A percentile compares a stretch with the other conserved stretches of the same genome.
These are phyloP conservation scores for Rosalia funebris DNA, from an alignment of 2,888 invertebrate species.

Conservation along the genomic window DNA sequence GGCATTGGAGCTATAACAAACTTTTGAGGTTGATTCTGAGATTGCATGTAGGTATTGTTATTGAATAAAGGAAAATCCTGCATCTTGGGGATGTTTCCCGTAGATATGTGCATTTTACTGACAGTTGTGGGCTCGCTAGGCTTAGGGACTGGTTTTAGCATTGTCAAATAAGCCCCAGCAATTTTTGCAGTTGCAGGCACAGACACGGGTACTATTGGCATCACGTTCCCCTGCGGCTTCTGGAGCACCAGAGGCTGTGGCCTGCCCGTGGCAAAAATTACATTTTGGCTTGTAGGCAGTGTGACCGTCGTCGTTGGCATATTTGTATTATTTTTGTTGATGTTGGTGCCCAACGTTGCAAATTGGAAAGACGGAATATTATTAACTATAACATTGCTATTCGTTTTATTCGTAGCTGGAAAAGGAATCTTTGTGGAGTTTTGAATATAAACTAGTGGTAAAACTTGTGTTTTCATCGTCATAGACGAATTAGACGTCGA, in stretches of 20 bases:
- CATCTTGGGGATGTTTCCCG: conserved; percentile 30
- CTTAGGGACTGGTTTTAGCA: conserved; percentile 67
- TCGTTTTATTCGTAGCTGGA: conserved; percentile 40
- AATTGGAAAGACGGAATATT: conserved; percentile 48
- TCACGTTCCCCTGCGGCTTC: conserved; percentile 62
- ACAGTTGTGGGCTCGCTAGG: conserved; percentile 60
- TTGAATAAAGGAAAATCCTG: conserved; percentile 36
- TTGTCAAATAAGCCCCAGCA: conserved; percentile 68
- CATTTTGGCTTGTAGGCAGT: conserved; percentile 47
- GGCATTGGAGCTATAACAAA: conserved; percentile 71
- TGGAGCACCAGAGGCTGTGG: conserved; percentile 70
- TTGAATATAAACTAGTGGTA: conserved; percentile 72
- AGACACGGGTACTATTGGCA: conserved; percentile 66
- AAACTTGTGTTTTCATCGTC: conserved; percentile 60
- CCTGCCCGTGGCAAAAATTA: conserved; percentile 53
- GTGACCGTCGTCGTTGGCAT: conserved; percentile 36
- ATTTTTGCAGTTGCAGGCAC: conserved; percentile 65
- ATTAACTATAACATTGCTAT: conserved; percentile 37
- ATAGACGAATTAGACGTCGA: conserved; percentile 42
- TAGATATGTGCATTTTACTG: conserved; percentile 55
- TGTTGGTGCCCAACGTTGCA: conserved; percentile 46
- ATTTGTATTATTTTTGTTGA: conserved; percentile 45
- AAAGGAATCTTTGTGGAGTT: conserved; percentile 59
- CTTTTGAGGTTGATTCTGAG: conserved; percentile 62
- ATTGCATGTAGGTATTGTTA: conserved; percentile 51